Base-by-base conservation (phyloP, 2,888 invertebrate species). In the Ornithoptera priamus region DNA sequence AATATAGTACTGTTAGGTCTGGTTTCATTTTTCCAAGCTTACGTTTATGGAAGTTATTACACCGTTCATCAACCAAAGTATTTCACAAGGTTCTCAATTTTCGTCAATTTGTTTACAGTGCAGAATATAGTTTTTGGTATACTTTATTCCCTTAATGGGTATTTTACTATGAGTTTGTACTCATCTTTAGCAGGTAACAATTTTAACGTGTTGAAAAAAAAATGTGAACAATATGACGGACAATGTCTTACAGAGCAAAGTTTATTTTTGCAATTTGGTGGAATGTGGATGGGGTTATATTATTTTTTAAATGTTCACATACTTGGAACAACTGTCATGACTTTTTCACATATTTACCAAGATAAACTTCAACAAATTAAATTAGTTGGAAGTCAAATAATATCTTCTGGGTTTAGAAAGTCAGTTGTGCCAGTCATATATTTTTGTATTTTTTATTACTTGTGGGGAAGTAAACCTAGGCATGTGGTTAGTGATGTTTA, bases 281-380 rank as follows among this genome's bases (percentile, higher is more conserved):
- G 96, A 20, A 87, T 95, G 75, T 95, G 95, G 93, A 94, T 94
- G 75, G 96, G 96, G 50, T 75, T 93, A 57, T 90, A 87, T 74
- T 93, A 94, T 76, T 95, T 95, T 75, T 72, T 94, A 1, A 94
- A 92, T 76, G 90, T 93, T 15, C 94, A 94, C 75, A 86, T 94
- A 57, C 89, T 93, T 63, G 93, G 93, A 30, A 82, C 87, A 15
- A 92, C 93, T 72, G 88, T 93, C 73, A 87, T 96, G 0, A 87
- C 93, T 39, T 97, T 96, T 81, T 94, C 96, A 12, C 94, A 95
- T n/a, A 93, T 96, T 20, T 95, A 95, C 72, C 95, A 95, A 83
- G 93, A 94, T 60, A 96, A 96, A 80, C 93, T 96, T 74, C 91
- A 94, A 6, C 94, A 95, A 78, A 92, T 96, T 22, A 95, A 95